Evolutionary conservation across 1,140 invertebrate genomes (phyloP), one percentile per base, ranked within the genome.

Genomic region (Neodiprion virginianus): DNA sequence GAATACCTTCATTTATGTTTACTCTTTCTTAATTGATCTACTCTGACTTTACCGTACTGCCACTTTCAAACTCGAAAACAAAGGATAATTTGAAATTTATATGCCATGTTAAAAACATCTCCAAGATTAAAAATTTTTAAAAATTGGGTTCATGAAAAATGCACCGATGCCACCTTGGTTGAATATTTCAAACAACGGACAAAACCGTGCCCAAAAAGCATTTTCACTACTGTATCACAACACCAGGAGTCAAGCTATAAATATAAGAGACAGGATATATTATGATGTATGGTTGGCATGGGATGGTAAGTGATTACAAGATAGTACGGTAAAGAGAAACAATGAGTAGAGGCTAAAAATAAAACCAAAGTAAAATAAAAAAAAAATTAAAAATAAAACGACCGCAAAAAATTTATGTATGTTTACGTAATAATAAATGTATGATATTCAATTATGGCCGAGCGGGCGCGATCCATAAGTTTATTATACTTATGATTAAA

Each of bases 221-320:
- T 85, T 80, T 84, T 81, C 80, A 86, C 85, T 87, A 87, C 85
- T 85, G 68, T 85, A 85, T 83, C 83, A 86, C 85, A 86, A 87
- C 85, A 86, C 83, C 84, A 87, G 85, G 85, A 86, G 82, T 85
- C 85, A 87, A 87, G 84, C 85, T 86, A 85, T 81, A 79, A 76
- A 80, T 73, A 77, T 77, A 83, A 86, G 80, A 61, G 53, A 61
- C n/a, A 61, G 74, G 67, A 77, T 70, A 67, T 21, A 67, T 66
- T 67, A 48, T 74, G 75, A 79, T 77, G 76, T 80, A 80, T 72
- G 76, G 76, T 79, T 77, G 75, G 74, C 66, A 70, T 79, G 80
- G 72, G 75, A 82, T 79, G 76, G 79, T 77, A 71, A 82, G 77
- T 78, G 79, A 82, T 77, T 72, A 65, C 84, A 79, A 77, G 74